Conservation (phyloP, 2,888 invertebrate species). For the Lepidochitona cinerea region DNA sequence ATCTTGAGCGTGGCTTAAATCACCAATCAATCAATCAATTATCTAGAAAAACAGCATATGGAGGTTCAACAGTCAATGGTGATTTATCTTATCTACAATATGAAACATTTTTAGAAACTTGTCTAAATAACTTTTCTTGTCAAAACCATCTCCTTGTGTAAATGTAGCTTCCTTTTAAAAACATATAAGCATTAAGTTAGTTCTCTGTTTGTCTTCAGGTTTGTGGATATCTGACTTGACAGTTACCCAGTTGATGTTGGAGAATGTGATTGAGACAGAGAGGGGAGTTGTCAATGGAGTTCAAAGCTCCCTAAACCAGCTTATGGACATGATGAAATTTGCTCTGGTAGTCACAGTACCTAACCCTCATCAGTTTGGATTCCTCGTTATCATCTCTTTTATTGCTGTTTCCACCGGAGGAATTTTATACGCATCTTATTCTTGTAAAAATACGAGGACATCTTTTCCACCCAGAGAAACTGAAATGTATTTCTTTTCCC, state of each 20-base stretch:
- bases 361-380: slow-evolving; percentile 71
- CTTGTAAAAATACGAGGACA: slow-evolving; percentile 49
- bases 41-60: no score
- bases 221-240: slow-evolving; percentile 74
- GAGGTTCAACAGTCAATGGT: no score
- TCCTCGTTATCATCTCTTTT: slow-evolving; percentile 72
- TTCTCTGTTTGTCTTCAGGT: no score
- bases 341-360: slow-evolving; percentile 72
- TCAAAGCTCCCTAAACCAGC: slow-evolving; percentile 73
- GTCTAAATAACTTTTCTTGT: no score
- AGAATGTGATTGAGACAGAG: slow-evolving; percentile 71
- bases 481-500: neutral
- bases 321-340: slow-evolving; percentile 73
- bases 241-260: slow-evolving; percentile 74
- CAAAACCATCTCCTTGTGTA: no score
- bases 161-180: no score
- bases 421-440: slow-evolving; percentile 57
- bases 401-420: slow-evolving; percentile 59
- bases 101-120: no score
- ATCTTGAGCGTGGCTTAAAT: no score
- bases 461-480: slow-evolving; percentile 49
- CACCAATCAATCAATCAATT: no score
- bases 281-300: slow-evolving; percentile 74
- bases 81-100: no score
- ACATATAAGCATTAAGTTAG: no score